Evolutionary conservation across 2,888 invertebrate species (phyloP).

Genomic region (Trachelus tabidus): DNA sequence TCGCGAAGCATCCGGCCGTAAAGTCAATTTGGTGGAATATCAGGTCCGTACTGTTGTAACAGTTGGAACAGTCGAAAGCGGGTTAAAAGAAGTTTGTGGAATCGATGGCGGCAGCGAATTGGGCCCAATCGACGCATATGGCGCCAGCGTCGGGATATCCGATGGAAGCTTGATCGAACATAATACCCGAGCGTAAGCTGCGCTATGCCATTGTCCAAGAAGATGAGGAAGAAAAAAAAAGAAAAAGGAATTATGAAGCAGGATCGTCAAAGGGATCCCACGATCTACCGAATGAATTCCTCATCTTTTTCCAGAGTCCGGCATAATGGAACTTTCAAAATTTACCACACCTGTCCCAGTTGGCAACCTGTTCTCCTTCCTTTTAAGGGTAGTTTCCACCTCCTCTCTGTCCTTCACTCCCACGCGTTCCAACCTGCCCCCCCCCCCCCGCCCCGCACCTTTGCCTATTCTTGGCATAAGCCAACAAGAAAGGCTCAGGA

Average conservation of each 20-base stretch:
- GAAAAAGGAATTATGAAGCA: not conserved
- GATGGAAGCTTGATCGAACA: not conserved
- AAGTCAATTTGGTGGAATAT: conserved; percentile 29
- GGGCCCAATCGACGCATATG: not conserved
- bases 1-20: conserved; percentile 23
- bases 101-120: not conserved
- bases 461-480: not conserved
- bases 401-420: not conserved
- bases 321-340: not conserved
- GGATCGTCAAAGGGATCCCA: not conserved
- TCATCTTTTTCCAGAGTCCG: not conserved
- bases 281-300: not conserved
- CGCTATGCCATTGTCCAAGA: not conserved
- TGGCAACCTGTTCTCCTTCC: not conserved
- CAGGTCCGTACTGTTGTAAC: not conserved
- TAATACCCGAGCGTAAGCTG: not conserved
- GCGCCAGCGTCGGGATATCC: not conserved
- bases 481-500: not conserved
- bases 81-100: not conserved
- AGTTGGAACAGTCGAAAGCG: not conserved
- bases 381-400: not conserved
- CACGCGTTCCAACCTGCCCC: not conserved
- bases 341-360: not conserved
- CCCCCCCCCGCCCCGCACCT: not conserved
- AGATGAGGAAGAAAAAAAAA: not conserved